Base-by-base conservation (phyloP, 2,888 invertebrate genomes). In the Apoda limacodes region DNA sequence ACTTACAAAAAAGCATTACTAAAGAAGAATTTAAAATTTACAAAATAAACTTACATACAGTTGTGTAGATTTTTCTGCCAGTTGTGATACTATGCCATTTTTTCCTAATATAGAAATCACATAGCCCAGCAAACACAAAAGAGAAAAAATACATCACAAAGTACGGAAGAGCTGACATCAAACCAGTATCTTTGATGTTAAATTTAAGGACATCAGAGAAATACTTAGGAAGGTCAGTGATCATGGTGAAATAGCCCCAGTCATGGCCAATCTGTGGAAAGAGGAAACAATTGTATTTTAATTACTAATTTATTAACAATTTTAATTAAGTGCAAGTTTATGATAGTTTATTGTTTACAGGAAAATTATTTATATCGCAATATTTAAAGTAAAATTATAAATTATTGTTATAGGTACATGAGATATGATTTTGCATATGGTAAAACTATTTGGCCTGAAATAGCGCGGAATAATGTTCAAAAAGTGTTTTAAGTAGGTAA, bases 231-330 rank as follows among this genome's bases (percentile, higher is more conserved):
- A 88, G 66, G 47, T 88, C 87, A 1, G 87, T 86, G 11, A 87
- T 84, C 83, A 88, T 85, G 3, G 86, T 85, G 45, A 85, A 88
- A 48, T 87, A 85, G 2, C 87, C 86, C 83, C 86, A 87, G 45
- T 87, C 86, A 55, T 88, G 87, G 2, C 86, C 86, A 14, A 85
- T 59, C 75, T 87, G 78, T 6, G 17, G 17, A 6, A 17, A n/a
- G n/a, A n/a, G n/a, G n/a, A n/a, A n/a, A n/a, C n/a, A n/a, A n/a
- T n/a, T n/a, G n/a, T n/a, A n/a, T n/a, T n/a, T n/a, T n/a, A n/a
- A n/a, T n/a, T n/a, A n/a, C n/a, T n/a, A n/a, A n/a, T n/a, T n/a
- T n/a, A n/a, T n/a, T n/a, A n/a, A n/a, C n/a, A n/a, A n/a, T n/a
- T n/a, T n/a, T n/a, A n/a, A n/a, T n/a, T n/a, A n/a, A n/a, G n/a